Percentiles rank a stretch among this genome's conserved stretches.
These are phyloP conservation scores for Chionomys nivalis DNA, from an alignment of 2,113 vertebrate species.

Conservation along the genomic window DNA sequence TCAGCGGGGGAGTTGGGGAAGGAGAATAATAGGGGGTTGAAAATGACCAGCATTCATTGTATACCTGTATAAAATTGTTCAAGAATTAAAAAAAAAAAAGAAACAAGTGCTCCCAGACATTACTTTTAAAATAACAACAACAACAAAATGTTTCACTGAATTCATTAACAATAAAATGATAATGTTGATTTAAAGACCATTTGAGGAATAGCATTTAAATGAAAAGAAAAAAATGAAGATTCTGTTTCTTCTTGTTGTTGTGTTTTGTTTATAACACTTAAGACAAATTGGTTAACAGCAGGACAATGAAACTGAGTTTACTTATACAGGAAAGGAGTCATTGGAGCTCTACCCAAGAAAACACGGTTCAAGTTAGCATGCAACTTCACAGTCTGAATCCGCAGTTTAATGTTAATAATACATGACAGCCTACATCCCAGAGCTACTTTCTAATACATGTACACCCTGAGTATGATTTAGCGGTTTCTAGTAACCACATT, in stretches of 20 bases:
- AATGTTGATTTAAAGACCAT: background rate
- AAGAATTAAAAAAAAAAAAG: background rate
- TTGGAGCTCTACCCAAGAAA: background rate
- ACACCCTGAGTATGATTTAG: background rate
- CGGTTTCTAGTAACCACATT: background rate
- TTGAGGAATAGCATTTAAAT: conserved; percentile 20
- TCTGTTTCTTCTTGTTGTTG: background rate
- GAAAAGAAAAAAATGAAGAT: background rate
- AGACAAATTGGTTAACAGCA: background rate
- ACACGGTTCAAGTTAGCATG: background rate
- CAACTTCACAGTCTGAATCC: background rate
- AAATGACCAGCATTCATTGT: background rate
- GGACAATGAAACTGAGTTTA: background rate
- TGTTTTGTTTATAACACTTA: background rate
- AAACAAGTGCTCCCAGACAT: background rate
- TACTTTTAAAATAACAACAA: background rate
- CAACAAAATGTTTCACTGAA: background rate
- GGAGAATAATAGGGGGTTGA: background rate
- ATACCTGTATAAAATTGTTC: background rate
- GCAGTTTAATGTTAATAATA: background rate
- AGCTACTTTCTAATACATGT: background rate
- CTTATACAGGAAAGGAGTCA: conserved; percentile 11
- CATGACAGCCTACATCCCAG: background rate
- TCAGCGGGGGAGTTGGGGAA: background rate
- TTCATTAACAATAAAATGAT: background rate